Base-by-base conservation (phyloP, 2,113 vertebrate species). In the Cariama cristata region DNA sequence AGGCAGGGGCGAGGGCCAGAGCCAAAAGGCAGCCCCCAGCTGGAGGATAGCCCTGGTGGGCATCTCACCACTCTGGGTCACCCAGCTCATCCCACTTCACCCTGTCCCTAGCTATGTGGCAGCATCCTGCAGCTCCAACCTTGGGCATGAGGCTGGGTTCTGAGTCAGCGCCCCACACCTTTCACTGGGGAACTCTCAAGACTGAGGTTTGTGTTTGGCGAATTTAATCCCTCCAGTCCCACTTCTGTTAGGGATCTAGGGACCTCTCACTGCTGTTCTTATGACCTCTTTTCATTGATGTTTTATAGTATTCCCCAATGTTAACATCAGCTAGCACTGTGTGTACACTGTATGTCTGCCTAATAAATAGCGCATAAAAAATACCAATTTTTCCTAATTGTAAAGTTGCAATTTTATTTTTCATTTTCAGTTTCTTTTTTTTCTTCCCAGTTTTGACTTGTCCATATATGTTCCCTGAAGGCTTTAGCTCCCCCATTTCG, bases 41-140 rank as follows among this genome's bases (percentile, higher is more conserved):
- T 12, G 15, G 30, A 44, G 5, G 11, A 32, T 42, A 32, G 9
- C 5, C 8, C 18, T 68, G 5, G 19, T n/a, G n/a, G 14, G 6
- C 18, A 50, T 35, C 52, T 75, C 24, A 28, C 21, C 14, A 24
- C 5, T 11, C 11, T 50, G 49, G 4, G 13, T 76, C 19, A 62
- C 12, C 20, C 8, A 38, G 15, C 8, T 58, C 4, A 32, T 56
- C 33, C 38, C 12, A 22, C 27, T 79, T 85, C 26, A 50, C 59
- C 38, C 44, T 63, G 28, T 14, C 1, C 44, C 11, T 24, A 79
- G 24, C 6, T 63, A 8, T 27, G 11, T 0, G 1, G 14, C 28
- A 71, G 22, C 12, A 35, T 4, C 18, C 49, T 68, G 53, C n/a
- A 59, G 7, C 20, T 90, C 26, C 60, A 47, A 38, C 7, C 47